A percentile compares a stretch with the other conserved stretches of the same genome.
Conservation (phyloP, 2,888 invertebrate genomes). For the Cancer borealis region DNA sequence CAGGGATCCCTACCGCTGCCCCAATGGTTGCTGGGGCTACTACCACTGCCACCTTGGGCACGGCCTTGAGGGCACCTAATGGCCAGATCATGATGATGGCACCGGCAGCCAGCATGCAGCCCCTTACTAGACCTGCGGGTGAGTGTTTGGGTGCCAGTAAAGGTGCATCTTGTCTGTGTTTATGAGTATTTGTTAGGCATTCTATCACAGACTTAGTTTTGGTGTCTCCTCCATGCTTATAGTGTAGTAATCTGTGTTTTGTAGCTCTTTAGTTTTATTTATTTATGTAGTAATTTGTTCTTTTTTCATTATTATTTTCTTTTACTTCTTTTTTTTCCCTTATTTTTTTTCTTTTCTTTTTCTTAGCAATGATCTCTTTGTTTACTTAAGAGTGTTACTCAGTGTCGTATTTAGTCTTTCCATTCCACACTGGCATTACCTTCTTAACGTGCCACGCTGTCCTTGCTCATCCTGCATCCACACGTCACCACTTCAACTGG, state of each 20-base stretch:
- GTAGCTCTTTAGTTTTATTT: background rate
- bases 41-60: slow-evolving; percentile 7
- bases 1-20: background rate
- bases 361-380: background rate
- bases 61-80: slow-evolving; percentile 36
- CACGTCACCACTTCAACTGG: background rate
- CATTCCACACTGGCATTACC: background rate
- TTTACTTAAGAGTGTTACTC: background rate
- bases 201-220: background rate
- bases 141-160: background rate
- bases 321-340: too few relatives aligned
- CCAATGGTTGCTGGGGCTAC: background rate
- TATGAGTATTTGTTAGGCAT: background rate
- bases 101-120: slow-evolving; percentile 56
- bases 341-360: too few relatives aligned
- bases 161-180: background rate
- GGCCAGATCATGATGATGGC: slow-evolving; percentile 71
- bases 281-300: background rate
- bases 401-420: background rate
- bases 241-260: background rate
- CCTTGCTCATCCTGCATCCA: background rate
- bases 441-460: background rate
- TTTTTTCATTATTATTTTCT: background rate
- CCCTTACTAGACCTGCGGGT: slow-evolving; percentile 63
- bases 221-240: background rate